Percentiles rank a stretch among this genome's conserved stretches.
These are phyloP conservation scores for Lepus americanus DNA, from an alignment of 2,113 vertebrate genomes.

Conservation along the genomic window DNA sequence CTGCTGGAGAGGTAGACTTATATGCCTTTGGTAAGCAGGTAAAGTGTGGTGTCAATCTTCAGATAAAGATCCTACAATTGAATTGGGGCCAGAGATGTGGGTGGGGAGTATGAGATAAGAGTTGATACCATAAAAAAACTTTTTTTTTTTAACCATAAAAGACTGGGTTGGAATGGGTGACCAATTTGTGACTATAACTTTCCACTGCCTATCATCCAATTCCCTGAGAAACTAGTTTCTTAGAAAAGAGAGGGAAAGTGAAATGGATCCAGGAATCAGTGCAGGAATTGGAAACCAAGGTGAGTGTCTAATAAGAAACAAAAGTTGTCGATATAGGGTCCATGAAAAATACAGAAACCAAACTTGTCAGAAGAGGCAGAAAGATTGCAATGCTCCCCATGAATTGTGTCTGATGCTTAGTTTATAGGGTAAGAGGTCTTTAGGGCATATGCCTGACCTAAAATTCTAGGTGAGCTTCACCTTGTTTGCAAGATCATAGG, in stretches of 20 bases:
- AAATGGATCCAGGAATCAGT: neutral
- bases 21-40: neutral
- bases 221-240: neutral
- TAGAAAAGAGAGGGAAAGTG: neutral
- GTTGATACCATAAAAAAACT: neutral
- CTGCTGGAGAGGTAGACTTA: neutral
- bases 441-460: neutral
- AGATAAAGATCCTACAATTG: neutral
- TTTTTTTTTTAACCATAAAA: neutral
- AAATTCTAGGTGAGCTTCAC: neutral
- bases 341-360: neutral
- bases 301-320: neutral
- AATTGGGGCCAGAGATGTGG: neutral
- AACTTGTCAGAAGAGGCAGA: neutral
- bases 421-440: neutral
- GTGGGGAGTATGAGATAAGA: neutral
- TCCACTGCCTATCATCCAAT: too few relatives aligned
- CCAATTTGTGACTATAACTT: neutral
- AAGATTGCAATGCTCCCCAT: neutral
- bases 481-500: neutral
- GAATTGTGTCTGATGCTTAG: neutral
- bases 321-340: neutral
- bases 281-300: neutral
- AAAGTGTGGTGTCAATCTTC: accelerated
- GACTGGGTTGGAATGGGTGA: neutral